phyloP scores from a whole-genome alignment of 2,113 vertebrate genomes.

The Pluvialis apricaria region DNA sequence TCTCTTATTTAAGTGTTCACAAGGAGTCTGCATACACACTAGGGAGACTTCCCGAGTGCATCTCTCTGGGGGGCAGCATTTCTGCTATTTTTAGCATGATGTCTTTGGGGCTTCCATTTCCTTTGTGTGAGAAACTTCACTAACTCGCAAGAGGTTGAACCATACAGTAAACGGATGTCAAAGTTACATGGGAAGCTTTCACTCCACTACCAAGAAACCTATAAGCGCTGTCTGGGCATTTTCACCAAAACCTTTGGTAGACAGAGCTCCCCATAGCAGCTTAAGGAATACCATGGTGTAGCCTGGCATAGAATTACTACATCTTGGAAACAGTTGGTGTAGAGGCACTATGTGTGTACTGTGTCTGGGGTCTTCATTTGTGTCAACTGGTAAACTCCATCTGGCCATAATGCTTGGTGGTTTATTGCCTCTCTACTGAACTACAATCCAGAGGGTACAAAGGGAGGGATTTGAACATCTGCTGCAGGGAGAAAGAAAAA shows the following conservation, averaged over 20 bases:
- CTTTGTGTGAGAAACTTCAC: conserved; percentile 5
- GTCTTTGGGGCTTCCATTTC: background rate
- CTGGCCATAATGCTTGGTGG: background rate
- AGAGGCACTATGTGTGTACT: background rate
- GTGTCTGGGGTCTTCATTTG: background rate
- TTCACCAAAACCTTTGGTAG: background rate
- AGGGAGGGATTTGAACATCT: background rate
- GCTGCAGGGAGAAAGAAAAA: background rate
- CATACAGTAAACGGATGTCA: background rate
- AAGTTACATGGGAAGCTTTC: background rate
- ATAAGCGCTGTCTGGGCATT: background rate
- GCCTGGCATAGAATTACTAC: background rate
- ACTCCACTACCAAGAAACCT: background rate
- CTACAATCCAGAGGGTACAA: background rate
- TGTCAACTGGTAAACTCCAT: background rate
- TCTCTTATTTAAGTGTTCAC: background rate
- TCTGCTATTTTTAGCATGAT: background rate
- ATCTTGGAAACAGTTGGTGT: background rate
- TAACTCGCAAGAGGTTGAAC: background rate
- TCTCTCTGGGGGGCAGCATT: background rate
- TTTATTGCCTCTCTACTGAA: background rate
- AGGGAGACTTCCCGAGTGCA: background rate
- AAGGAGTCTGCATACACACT: background rate
- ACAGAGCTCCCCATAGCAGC: background rate
- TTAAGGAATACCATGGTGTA: background rate